phyloP scores from a whole-genome alignment of 2,888 invertebrate species.

The Dolichopus griseipennis region DNA sequence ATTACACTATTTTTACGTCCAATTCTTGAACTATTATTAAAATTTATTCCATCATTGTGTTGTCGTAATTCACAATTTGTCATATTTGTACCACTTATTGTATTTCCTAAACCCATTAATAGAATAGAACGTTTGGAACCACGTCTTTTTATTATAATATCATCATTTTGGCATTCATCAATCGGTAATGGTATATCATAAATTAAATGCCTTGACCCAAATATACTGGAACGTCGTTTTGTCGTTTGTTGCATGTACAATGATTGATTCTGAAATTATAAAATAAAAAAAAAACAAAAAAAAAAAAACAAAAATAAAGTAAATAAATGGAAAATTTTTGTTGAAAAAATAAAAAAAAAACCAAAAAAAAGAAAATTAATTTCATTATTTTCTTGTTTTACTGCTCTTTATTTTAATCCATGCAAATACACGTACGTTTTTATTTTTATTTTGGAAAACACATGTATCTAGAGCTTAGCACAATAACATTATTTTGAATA shows the following conservation, averaged over 20 bases:
- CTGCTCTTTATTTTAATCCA: no score
- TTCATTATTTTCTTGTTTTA: not conserved
- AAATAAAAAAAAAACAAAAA: not conserved
- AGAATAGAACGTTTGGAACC: conserved; percentile 21
- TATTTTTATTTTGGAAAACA: no score
- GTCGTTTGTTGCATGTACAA: conserved; percentile 37
- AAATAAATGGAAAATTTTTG: not conserved
- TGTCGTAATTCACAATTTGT: conserved; percentile 18
- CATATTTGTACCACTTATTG: conserved; percentile 20
- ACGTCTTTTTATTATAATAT: conserved; percentile 39
- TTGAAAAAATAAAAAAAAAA: not conserved
- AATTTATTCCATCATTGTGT: conserved; percentile 21
- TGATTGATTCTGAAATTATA: conserved; percentile 31
- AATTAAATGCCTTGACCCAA: conserved; percentile 51
- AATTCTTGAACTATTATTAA: conserved; percentile 16
- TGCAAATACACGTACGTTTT: no score
- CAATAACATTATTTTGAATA: no score
- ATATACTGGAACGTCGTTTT: conserved; percentile 45
- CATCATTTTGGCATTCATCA: conserved; percentile 50
- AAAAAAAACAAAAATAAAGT: not conserved
- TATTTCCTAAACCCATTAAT: conserved; percentile 11
- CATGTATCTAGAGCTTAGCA: no score
- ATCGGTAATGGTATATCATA: conserved; percentile 53
- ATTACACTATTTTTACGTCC: conserved; percentile 21
- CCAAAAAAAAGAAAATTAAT: not conserved